Evolutionary conservation across 2,113 vertebrate species (phyloP).

Genomic region (Eupsittula cactorum): DNA sequence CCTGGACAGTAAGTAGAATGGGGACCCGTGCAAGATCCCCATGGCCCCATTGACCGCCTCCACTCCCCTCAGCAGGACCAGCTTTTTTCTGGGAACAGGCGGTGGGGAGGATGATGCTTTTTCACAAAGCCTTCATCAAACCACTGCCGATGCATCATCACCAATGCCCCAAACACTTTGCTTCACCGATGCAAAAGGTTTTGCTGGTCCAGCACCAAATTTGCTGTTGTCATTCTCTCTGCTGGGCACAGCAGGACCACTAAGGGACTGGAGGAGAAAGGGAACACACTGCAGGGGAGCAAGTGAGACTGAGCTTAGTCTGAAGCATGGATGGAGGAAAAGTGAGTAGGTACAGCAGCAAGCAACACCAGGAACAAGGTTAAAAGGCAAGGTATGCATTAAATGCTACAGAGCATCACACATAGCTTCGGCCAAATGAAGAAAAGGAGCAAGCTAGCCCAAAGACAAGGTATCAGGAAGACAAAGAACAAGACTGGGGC

Average conservation of each 20-base stretch:
- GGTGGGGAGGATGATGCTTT: not conserved
- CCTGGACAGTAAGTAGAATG: rapidly evolving
- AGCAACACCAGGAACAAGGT: not conserved
- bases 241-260: not conserved
- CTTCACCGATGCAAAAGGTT: not conserved
- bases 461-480: not conserved
- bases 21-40: not conserved
- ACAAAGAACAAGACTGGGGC: not conserved
- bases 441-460: not conserved
- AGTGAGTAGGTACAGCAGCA: not conserved
- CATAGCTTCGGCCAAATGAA: not conserved
- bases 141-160: not conserved
- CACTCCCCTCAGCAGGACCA: not conserved
- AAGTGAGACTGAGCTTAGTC: not conserved
- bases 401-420: not conserved
- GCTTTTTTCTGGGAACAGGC: not conserved
- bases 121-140: not conserved
- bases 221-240: not conserved
- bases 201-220: not conserved
- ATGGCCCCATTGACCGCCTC: not conserved
- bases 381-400: not conserved
- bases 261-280: not conserved
- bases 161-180: rapidly evolving
- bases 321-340: not conserved
- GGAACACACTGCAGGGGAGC: not conserved